Base-by-base conservation (phyloP, 2,888 invertebrate genomes). In the Phalera bucephala region DNA sequence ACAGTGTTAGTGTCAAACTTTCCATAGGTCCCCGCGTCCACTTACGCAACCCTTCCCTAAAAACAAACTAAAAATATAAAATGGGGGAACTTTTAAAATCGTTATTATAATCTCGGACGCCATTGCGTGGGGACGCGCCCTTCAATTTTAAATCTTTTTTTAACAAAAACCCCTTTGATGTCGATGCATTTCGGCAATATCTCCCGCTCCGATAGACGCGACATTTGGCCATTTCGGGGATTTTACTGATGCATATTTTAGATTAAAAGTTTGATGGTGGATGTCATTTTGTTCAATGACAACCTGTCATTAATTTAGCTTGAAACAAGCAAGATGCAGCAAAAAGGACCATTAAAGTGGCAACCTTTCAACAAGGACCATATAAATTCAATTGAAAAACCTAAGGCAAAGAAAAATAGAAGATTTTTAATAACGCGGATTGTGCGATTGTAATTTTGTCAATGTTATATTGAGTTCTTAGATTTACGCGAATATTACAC, bases 81-180 rank as follows among this genome's bases (percentile, higher is more conserved):
- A 78, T n/a, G n/a, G 38, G 80, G 86, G 87, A 83, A 83, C 78
- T 80, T 80, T 84, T 81, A 87, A 87, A 88, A 89, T 87, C 87
- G 87, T 89, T 89, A 89, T 87, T 87, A 89, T 88, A 88, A 89
- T 87, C 87, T 88, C 81, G 88, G 85, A 81, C 83, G 87, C 86
- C 84, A 86, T 87, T 83, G 82, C 82, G 76, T 58, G 73, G 85
- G 86, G 86, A 85, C 80, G 84, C 85, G 85, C 88, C 88, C 88
- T 89, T 78, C 85, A 80, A 83, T 80, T 84, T 87, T 82, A 82
- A 86, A 84, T 80, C 72, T 80, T 83, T 85, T 85, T 80, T 79
- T 71, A 75, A 79, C 73, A 78, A 86, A 81, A 85, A 87, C 73
- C 88, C 87, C 84, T 89, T 89, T 87, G 87, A 89, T 88, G 87